Percentiles rank a stretch among this genome's conserved stretches.
Evolutionary conservation across 2,113 vertebrate genomes (phyloP).

Genomic region (Turdus rufiventris): DNA sequence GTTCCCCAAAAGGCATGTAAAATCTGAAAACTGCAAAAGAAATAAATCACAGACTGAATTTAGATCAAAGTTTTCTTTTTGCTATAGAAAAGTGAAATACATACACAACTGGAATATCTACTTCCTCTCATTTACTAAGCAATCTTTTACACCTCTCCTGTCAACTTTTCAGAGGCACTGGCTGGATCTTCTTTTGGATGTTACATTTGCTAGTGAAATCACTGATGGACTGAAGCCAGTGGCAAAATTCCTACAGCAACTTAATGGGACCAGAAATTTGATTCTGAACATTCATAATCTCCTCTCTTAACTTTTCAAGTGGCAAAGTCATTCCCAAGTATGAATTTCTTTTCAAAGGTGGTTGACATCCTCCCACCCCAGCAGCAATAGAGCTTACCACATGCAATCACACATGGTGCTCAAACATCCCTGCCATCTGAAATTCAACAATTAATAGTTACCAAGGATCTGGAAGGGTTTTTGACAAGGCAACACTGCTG

Average conservation of each 20-base stretch:
- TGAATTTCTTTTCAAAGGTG: neutral
- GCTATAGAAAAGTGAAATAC: neutral
- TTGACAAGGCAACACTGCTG: neutral
- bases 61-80: neutral
- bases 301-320: neutral
- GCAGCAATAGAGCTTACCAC: neutral
- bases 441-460: neutral
- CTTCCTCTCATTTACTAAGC: neutral
- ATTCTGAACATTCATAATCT: neutral
- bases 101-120: neutral
- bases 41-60: neutral
- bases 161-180: neutral
- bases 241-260: neutral
- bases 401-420: neutral
- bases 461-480: neutral
- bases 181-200: neutral
- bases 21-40: neutral
- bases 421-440: neutral
- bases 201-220: neutral
- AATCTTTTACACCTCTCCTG: neutral
- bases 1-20: neutral
- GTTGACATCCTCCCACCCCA: neutral
- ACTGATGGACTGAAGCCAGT: neutral
- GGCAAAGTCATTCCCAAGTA: neutral
- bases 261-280: neutral